phyloP scores from a whole-genome alignment of 2,888 invertebrate genomes.

The Dolichomitus sp. region DNA sequence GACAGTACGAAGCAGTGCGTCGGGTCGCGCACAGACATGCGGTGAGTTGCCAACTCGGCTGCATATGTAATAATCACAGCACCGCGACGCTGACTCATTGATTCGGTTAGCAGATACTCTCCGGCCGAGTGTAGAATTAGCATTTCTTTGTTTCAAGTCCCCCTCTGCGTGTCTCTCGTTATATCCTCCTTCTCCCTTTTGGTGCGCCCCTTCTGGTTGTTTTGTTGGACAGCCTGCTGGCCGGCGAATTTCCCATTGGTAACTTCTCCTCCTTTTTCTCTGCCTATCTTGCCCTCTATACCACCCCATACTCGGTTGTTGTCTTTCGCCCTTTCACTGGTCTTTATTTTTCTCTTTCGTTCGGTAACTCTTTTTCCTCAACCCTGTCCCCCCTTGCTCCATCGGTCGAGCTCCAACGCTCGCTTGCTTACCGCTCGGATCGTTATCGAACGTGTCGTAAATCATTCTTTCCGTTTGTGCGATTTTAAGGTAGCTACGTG shows the following conservation, averaged over 20 bases:
- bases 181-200: constrained; percentile 39
- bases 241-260: constrained; percentile 54
- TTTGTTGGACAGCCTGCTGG: constrained; percentile 38
- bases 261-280: constrained; percentile 36
- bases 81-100: constrained; percentile 77
- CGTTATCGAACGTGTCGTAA: constrained; percentile 78
- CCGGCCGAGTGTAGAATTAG: constrained; percentile 71
- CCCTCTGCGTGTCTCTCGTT: constrained; percentile 41
- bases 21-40: constrained; percentile 46
- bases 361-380: constrained; percentile 44
- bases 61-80: constrained; percentile 76
- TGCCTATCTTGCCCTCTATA: constrained; percentile 26
- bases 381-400: constrained; percentile 3
- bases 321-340: constrained; percentile 34
- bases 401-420: constrained; percentile 43
- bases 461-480: constrained; percentile 70
- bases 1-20: constrained; percentile 18
- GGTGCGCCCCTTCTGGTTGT: constrained; percentile 41
- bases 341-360: constrained; percentile 26
- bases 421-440: constrained; percentile 63
- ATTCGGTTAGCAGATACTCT: constrained; percentile 76
- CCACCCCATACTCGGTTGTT: constrained; percentile 32
- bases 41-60: constrained; percentile 69
- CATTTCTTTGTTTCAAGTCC: constrained; percentile 71
- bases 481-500: constrained; percentile 69